Percentiles rank a stretch among this genome's conserved stretches.
These are phyloP conservation scores for Cinclus mexicanus DNA, from an alignment of 2,113 vertebrate species.

Conservation along the genomic window DNA sequence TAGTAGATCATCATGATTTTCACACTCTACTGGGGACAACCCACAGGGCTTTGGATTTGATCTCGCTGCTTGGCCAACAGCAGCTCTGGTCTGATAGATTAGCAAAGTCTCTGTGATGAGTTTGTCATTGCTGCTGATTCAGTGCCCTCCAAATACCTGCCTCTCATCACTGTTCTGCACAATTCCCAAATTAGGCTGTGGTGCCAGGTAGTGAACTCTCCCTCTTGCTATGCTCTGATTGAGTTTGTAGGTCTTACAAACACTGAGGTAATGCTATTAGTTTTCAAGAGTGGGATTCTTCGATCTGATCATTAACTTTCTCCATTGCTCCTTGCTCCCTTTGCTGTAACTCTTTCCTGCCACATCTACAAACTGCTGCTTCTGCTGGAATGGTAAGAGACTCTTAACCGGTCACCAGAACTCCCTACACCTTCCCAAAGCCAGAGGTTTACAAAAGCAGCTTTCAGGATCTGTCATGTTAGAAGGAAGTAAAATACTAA, in stretches of 20 bases:
- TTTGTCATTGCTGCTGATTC: background rate
- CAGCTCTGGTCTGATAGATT: background rate
- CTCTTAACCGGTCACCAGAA: background rate
- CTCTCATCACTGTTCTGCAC: background rate
- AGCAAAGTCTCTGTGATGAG: background rate
- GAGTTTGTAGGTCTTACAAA: constrained; percentile 11
- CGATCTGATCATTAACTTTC: constrained; percentile 1
- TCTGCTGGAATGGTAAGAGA: background rate
- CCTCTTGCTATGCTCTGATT: constrained; percentile 14
- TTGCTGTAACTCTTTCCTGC: background rate
- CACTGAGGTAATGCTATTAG: background rate
- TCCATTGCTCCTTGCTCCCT: background rate
- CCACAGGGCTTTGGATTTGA: background rate
- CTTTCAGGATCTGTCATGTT: background rate
- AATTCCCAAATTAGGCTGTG: background rate
- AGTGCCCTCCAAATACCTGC: background rate
- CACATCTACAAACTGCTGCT: background rate
- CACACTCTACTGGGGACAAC: background rate
- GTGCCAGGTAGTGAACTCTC: background rate
- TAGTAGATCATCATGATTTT: background rate
- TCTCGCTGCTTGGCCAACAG: background rate
- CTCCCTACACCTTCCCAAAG: background rate
- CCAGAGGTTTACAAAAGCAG: background rate
- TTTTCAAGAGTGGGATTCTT: background rate
- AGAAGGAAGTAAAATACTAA: background rate